These are phyloP conservation scores for Karalla daura DNA, from an alignment of 2,797 vertebrate genomes.

Conservation along the genomic window DNA sequence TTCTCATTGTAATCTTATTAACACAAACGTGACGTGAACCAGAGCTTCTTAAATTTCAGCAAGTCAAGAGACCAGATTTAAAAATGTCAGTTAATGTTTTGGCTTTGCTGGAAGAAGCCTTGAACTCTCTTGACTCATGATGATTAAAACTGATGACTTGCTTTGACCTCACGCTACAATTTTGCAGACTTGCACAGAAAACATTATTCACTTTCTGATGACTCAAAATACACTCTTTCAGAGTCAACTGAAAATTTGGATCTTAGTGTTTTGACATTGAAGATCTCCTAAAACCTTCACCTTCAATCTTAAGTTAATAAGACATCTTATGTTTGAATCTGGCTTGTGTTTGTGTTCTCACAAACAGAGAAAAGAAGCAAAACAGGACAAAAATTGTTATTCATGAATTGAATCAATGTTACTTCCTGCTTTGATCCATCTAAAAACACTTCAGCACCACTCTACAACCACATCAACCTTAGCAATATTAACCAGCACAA, in stretches of 20 bases:
- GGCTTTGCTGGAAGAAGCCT: neutral
- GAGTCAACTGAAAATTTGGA: neutral
- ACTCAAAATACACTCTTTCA: neutral
- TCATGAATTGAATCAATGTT: neutral
- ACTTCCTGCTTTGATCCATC: neutral
- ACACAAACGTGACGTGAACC: neutral
- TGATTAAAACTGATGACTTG: constrained; percentile 5
- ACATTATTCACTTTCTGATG: constrained; percentile 16
- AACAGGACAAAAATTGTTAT: neutral
- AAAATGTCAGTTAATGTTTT: neutral
- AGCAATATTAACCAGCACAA: constrained; percentile 23
- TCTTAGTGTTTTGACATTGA: neutral
- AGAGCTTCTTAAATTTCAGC: neutral
- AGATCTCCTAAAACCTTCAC: neutral
- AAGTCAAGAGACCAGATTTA: neutral
- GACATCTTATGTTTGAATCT: neutral
- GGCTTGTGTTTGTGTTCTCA: neutral
- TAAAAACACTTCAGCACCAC: constrained; percentile 16
- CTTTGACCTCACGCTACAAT: neutral
- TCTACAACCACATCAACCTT: constrained; percentile 29
- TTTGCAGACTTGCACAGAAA: constrained; percentile 7
- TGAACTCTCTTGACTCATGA: constrained; percentile 2
- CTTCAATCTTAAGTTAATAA: neutral
- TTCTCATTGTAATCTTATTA: neutral
- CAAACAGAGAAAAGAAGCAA: neutral